Evolutionary conservation across 1,140 invertebrate species (phyloP), one percentile per base, ranked within the genome.

Genomic region (Ceratosolen solmsi): DNA sequence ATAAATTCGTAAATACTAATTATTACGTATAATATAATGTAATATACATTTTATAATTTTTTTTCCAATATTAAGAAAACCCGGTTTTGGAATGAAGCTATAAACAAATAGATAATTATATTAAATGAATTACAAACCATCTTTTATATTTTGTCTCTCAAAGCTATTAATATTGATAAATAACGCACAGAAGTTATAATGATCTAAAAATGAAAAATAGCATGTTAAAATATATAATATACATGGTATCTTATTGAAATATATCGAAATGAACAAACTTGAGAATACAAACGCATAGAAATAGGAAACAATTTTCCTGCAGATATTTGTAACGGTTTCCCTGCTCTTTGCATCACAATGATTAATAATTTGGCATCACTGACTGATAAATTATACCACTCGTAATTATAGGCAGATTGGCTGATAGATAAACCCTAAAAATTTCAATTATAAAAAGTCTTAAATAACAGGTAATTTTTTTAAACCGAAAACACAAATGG

Each of bases 121-220:
- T n/a, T n/a, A n/a, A n/a, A n/a, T n/a, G n/a, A n/a, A n/a, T n/a
- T n/a, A n/a, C n/a, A n/a, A n/a, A n/a, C 13, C 8, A 36, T 11
- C 22, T 8, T 15, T 54, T 20, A 49, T n/a, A 20, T 41, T 60
- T 33, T 56, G 2, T 78, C 76, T 70, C 20, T 49, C 41, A 70
- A 15, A 30, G 76, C 76, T 36, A 78, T 11, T 17, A 78, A 8
- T 27, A 78, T 30, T 54, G 63, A 88, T 60, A 87, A 75, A 41
- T 88, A 88, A 20, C 83, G 78, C 22, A 83, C 27, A 1, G 87
- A 87, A 46, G 74, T 86, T 75, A 86, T 87, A 4, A 88, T 60
- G 38, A 87, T 51, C 86, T 87, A 63, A 36, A 82, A 38, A 41
- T 38, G 3, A 74, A 74, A 56, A 36, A n/a, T 17, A 51, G 22